Evolutionary conservation across 2,888 invertebrate genomes (phyloP).

Genomic region (Apamea anceps): DNA sequence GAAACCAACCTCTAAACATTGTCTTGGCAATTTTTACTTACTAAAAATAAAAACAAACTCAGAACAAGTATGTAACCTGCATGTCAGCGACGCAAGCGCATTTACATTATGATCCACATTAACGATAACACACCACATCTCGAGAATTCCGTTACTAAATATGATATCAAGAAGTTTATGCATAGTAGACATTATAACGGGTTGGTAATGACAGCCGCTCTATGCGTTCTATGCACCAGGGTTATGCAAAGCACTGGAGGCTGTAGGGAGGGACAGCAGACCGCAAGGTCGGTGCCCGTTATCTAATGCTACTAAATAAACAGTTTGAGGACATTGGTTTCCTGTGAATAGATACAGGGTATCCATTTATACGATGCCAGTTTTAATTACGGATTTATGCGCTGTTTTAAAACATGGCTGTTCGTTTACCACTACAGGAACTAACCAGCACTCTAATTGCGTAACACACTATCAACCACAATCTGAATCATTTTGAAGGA

Average conservation of each 20-base stretch:
- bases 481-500: no score
- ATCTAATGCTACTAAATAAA: conserved; percentile 51
- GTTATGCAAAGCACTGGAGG: conserved; percentile 72
- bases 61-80: conserved; percentile 19
- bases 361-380: no score
- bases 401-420: not conserved
- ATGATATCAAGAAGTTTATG: conserved; percentile 63
- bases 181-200: conserved; percentile 65
- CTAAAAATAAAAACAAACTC: conserved; percentile 9
- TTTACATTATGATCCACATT: conserved; percentile 57
- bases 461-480: no score
- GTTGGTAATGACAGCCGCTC: conserved; percentile 63
- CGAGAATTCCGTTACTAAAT: conserved; percentile 66
- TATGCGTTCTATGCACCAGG: conserved; percentile 57
- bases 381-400: not conserved
- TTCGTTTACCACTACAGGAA: not conserved
- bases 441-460: no score
- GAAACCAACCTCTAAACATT: conserved; percentile 3
- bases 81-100: conserved; percentile 32
- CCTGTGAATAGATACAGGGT: not conserved
- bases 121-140: conserved; percentile 47
- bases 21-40: not conserved
- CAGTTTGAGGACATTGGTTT: conserved; percentile 28
- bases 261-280: conserved; percentile 62
- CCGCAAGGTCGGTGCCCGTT: conserved; percentile 70